Percentiles rank a stretch among this genome's conserved stretches.
phyloP scores from a whole-genome alignment of 2,113 vertebrate species.

The Ameiurus melas region DNA sequence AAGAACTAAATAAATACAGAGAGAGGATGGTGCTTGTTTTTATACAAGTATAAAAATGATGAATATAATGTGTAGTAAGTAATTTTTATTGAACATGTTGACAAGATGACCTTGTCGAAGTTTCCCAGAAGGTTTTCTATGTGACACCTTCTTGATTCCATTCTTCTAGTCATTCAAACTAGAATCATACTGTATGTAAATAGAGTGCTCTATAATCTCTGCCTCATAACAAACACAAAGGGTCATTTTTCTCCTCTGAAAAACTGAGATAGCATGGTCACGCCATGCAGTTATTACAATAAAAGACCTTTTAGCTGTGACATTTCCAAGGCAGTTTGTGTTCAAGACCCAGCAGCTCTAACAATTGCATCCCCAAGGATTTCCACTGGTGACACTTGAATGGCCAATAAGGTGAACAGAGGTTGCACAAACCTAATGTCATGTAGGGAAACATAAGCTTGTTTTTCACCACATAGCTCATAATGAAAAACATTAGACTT shows the following conservation, averaged over 20 bases:
- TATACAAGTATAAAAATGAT: not conserved
- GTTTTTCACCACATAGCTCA: constrained; percentile 44
- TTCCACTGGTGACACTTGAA: constrained; percentile 32
- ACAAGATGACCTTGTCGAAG: not conserved
- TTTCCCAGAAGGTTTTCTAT: not conserved
- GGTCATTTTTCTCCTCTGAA: not conserved
- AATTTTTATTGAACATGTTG: not conserved
- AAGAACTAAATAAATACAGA: not conserved
- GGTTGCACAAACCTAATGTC: not conserved
- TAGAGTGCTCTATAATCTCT: not conserved
- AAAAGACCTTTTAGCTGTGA: not conserved
- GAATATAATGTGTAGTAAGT: too few relatives aligned
- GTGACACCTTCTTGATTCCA: not conserved
- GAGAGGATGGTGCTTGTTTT: not conserved
- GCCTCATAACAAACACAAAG: not conserved
- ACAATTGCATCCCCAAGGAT: constrained; percentile 12
- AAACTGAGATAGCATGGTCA: not conserved
- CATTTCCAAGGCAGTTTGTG: constrained; percentile 29
- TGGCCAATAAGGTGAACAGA: constrained; percentile 28
- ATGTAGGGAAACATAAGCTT: constrained; percentile 35
- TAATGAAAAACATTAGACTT: constrained; percentile 32
- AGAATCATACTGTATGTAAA: not conserved
- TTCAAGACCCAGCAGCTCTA: constrained; percentile 2
- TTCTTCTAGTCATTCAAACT: not conserved
- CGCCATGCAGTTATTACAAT: constrained; percentile 8